Evolutionary conservation across 1,140 invertebrate genomes (phyloP).

Genomic region (Neodiprion lecontei): DNA sequence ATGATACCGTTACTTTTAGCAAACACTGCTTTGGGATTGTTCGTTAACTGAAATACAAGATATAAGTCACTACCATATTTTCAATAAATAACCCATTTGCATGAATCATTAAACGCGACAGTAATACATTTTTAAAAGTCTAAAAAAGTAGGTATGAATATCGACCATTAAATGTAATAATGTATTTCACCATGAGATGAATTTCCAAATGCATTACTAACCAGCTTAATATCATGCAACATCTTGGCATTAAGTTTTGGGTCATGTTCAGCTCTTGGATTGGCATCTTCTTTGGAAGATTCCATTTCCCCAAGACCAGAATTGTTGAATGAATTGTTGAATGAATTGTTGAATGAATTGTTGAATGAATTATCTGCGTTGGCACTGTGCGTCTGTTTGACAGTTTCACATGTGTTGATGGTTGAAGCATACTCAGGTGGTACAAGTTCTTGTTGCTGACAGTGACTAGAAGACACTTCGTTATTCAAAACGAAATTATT

Average conservation of each 20-base stretch:
- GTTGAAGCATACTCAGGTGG: too few species aligned
- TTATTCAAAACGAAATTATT: background rate
- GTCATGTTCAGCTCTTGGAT: background rate
- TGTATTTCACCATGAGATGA: too few species aligned
- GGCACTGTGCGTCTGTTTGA: too few species aligned
- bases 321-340: too few species aligned
- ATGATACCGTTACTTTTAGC: conserved; percentile 35
- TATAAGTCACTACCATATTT: background rate
- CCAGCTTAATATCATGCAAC: conserved; percentile 9
- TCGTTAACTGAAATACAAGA: conserved; percentile 31
- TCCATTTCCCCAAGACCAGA: too few species aligned
- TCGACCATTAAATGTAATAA: too few species aligned
- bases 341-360: too few species aligned
- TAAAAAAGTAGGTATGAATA: too few species aligned
- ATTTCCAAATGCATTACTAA: background rate
- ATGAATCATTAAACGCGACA: conserved; percentile 9
- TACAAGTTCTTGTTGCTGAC: background rate
- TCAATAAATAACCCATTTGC: background rate
- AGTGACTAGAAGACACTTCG: background rate
- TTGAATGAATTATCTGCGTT: too few species aligned
- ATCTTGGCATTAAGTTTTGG: conserved; percentile 3
- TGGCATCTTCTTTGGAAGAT: background rate
- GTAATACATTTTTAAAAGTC: background rate
- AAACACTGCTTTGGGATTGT: conserved; percentile 35
- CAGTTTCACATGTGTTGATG: too few species aligned